Evolutionary conservation across 2,113 vertebrate species (phyloP), one percentile per base, ranked within the genome.

Genomic region (Ceyx margarethae): DNA sequence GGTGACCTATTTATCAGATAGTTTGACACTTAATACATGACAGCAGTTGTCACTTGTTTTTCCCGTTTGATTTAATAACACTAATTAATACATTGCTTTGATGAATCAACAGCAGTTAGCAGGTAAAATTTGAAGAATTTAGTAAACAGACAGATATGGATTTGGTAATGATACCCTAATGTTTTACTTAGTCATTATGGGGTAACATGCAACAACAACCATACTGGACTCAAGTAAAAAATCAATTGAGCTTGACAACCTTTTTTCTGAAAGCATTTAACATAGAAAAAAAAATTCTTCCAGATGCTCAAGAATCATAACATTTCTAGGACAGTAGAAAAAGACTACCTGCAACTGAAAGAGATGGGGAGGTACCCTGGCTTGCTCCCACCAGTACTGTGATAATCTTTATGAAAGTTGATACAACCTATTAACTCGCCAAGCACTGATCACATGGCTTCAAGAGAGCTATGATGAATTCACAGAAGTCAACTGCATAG

Each of bases 1-100:
- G 85, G 22, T 81, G 60, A 80, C 76, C 85, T 79, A 80, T 95
- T 97, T 96, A 91, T 98, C 88, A 92, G 79, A 87, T 68, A 77
- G 51, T 76, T 95, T 96, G 83, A 75, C 31, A 72, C 89, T 90
- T 96, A 75, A 93, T 91, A 82, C 42, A n/a, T 60, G 89, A 43
- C 58, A 93, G 85, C 62, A 94, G 50, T 80, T 93, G 72, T 91
- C 66, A 89, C 43, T 31, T 84, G 90, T 89, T 81, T 90, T 86
- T 51, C 31, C 13, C 20, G 74, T 94, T 94, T 73, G 28, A 42
- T 95, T 80, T 96, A 93, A 89, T 50, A 91, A 74, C 42, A 85
- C 19, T 94, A 96, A 96, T 97, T 97, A 94, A 96, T 96, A 87
- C 29, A 68, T 85, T 80, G 51, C 12, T 79, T 19, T 87, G 43